These are phyloP conservation scores for Nudaria mundana DNA, from an alignment of 2,888 invertebrate genomes.

Conservation along the genomic window DNA sequence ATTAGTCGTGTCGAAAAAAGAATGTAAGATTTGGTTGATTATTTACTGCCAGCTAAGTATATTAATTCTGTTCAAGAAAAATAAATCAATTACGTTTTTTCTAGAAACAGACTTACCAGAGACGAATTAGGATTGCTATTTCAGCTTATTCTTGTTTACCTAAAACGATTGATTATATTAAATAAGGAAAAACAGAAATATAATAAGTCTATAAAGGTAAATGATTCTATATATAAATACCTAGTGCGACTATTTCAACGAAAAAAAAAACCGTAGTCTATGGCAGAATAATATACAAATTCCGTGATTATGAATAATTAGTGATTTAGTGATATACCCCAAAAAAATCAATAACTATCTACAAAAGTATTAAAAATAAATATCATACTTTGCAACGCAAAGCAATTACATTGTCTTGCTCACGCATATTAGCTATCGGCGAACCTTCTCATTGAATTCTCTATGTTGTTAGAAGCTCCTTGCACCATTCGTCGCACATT, in stretches of 20 bases:
- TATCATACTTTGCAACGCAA: slow-evolving; percentile 42
- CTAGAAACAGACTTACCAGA: slow-evolving; percentile 41
- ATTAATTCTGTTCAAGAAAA: background rate
- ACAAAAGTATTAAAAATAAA: slow-evolving; percentile 15
- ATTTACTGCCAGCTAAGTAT: slow-evolving; percentile 36
- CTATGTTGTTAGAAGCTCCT: slow-evolving; percentile 51
- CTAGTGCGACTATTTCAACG: background rate
- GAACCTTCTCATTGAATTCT: slow-evolving; percentile 49
- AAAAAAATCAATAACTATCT: background rate
- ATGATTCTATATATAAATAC: slow-evolving; percentile 10
- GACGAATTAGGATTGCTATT: slow-evolving; percentile 35
- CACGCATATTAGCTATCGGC: slow-evolving; percentile 29
- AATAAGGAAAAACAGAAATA: slow-evolving; percentile 9
- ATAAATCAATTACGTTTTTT: slow-evolving; percentile 5
- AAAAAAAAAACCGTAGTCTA: background rate
- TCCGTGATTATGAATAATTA: background rate
- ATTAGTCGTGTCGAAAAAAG: too few relatives aligned
- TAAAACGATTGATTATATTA: slow-evolving; percentile 47
- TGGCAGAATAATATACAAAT: background rate
- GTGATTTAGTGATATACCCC: background rate
- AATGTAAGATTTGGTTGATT: too few relatives aligned
- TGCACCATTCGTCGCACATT: slow-evolving; percentile 54
- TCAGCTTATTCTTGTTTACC: slow-evolving; percentile 69
- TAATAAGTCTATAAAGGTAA: slow-evolving; percentile 7
- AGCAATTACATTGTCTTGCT: slow-evolving; percentile 17